These are phyloP conservation scores for Pedicia rivosa DNA, from an alignment of 2,888 invertebrate species.

Conservation along the genomic window DNA sequence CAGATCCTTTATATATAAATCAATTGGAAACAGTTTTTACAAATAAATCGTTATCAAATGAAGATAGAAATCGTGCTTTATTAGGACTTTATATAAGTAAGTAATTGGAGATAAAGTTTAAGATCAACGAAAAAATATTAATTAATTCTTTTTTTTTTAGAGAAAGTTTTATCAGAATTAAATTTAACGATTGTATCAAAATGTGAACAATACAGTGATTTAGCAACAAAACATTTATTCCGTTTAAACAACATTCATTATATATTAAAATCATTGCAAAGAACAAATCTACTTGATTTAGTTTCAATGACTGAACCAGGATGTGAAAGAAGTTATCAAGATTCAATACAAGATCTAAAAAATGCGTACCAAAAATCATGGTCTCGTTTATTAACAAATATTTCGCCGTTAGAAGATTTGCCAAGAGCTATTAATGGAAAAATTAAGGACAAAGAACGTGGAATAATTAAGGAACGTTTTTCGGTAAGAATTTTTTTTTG, in stretches of 20 bases:
- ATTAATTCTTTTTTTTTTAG: conserved; percentile 32
- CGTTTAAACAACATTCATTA: conserved; percentile 91
- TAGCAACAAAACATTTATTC: conserved; percentile 74
- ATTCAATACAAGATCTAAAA: conserved; percentile 74
- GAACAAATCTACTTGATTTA: conserved; percentile 68
- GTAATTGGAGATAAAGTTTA: conserved; percentile 17
- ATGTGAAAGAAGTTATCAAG: conserved; percentile 72
- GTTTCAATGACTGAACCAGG: conserved; percentile 69
- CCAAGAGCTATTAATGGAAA: conserved; percentile 49
- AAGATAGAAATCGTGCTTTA: conserved; percentile 44
- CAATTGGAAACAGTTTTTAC: conserved; percentile 35
- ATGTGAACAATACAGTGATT: conserved; percentile 81
- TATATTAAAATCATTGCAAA: conserved; percentile 78
- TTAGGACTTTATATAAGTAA: conserved; percentile 72
- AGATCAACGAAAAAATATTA: conserved; percentile 7
- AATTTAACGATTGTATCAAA: conserved; percentile 80
- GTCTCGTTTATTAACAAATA: conserved; percentile 63
- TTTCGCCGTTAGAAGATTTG: conserved; percentile 52
- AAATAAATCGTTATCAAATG: conserved; percentile 29
- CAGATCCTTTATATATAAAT: conserved; percentile 39
- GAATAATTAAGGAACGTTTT: conserved; percentile 76
- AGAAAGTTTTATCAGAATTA: conserved; percentile 77
- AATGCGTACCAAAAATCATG: conserved; percentile 44
- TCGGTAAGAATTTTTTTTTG: conserved; percentile 61
- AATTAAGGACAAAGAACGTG: conserved; percentile 72